Conservation (phyloP, 2,888 invertebrate genomes). For the Athrips mouffetella region DNA sequence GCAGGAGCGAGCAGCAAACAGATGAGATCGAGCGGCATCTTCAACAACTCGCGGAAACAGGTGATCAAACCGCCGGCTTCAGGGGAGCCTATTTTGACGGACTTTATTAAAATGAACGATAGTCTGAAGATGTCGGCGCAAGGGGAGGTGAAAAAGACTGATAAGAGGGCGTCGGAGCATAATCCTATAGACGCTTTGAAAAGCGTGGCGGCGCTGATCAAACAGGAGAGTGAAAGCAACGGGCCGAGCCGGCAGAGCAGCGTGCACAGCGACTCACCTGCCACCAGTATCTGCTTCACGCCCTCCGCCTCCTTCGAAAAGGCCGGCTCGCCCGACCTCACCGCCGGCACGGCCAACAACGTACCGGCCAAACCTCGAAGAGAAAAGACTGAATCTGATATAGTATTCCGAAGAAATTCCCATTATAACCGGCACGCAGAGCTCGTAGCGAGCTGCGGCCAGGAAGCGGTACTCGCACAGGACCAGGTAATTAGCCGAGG, state of each 20-base stretch:
- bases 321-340: conserved; percentile 59
- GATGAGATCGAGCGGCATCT: conserved; percentile 82
- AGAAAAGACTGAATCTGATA: conserved; percentile 94
- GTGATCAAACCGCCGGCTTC: conserved; percentile 58
- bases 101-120: conserved; percentile 81
- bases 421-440: conserved; percentile 68
- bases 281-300: conserved; percentile 60
- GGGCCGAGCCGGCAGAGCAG: conserved; percentile 64
- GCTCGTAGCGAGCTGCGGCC: conserved; percentile 62
- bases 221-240: conserved; percentile 60
- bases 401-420: conserved; percentile 82
- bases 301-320: conserved; percentile 57
- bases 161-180: conserved; percentile 44
- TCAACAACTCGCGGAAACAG: conserved; percentile 82
- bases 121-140: conserved; percentile 68
- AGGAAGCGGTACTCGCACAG: conserved; percentile 77
- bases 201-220: conserved; percentile 61
- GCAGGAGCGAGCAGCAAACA: conserved; percentile 66
- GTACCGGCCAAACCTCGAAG: conserved; percentile 83
- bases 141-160: conserved; percentile 56
- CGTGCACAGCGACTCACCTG: conserved; percentile 65
- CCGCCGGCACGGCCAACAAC: conserved; percentile 54
- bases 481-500: conserved; percentile 74
- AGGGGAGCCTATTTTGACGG: conserved; percentile 84
- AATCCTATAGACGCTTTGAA: conserved; percentile 70